A percentile compares a stretch with the other conserved stretches of the same genome.
phyloP scores from a whole-genome alignment of 2,888 invertebrate genomes.

The Automeris io region DNA sequence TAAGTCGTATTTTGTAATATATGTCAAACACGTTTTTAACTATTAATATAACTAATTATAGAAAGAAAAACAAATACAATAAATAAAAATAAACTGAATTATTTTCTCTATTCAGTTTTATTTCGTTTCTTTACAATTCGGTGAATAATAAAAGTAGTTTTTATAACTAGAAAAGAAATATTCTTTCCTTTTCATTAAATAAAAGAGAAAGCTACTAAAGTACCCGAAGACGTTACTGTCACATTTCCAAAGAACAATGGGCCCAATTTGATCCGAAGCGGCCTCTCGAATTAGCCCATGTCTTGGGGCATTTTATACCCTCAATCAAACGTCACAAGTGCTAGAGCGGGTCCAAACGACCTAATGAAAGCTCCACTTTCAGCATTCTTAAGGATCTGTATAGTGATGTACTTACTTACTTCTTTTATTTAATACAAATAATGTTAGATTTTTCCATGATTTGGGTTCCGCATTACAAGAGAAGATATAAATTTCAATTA shows the following conservation, averaged over 20 bases:
- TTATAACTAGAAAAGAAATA: too few species aligned
- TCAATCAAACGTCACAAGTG: constrained; percentile 68
- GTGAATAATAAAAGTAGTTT: too few species aligned
- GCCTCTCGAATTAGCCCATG: constrained; percentile 60
- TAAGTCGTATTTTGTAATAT: too few species aligned
- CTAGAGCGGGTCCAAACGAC: constrained; percentile 58
- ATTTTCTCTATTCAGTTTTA: too few species aligned
- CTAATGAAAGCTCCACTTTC: constrained; percentile 63
- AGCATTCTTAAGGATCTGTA: constrained; percentile 31
- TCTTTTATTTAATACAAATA: not conserved
- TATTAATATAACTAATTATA: too few species aligned
- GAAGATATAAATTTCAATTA: too few species aligned
- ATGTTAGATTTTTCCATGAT: constrained; percentile 8
- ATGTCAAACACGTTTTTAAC: too few species aligned
- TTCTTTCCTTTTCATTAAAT: constrained; percentile 5
- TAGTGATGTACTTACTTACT: constrained; percentile 27
- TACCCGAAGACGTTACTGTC: constrained; percentile 34
- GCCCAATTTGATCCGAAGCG: constrained; percentile 44
- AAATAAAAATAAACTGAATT: too few species aligned
- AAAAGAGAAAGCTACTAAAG: constrained; percentile 23
- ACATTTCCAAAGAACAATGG: constrained; percentile 40
- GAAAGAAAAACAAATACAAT: too few species aligned
- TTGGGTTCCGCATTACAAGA: too few species aligned
- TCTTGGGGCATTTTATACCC: constrained; percentile 65
- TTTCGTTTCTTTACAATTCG: too few species aligned